Percentiles rank a stretch among this genome's conserved stretches.
phyloP scores from a whole-genome alignment of 2,888 invertebrate species.

The Theretra japonica region DNA sequence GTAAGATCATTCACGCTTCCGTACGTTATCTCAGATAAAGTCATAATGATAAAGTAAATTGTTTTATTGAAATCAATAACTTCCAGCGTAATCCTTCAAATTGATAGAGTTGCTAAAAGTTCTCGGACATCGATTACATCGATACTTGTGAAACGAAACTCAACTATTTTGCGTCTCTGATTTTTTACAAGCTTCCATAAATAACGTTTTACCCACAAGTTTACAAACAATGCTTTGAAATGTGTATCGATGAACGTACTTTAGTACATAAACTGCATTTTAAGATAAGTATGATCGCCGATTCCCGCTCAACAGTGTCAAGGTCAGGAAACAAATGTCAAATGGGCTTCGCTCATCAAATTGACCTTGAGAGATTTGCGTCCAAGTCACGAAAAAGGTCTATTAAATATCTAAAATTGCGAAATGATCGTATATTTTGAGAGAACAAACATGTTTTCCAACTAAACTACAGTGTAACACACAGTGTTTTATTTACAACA shows the following conservation, averaged over 20 bases:
- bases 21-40: too few relatives aligned
- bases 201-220: not conserved
- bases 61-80: conserved; percentile 4
- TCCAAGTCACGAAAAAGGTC: not conserved
- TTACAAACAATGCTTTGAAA: not conserved
- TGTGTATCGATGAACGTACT: too few relatives aligned
- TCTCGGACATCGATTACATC: conserved; percentile 3
- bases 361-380: conserved; percentile 21
- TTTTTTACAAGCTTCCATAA: not conserved
- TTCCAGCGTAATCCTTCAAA: not conserved
- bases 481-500: conserved; percentile 23
- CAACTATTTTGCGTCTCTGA: not conserved
- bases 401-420: not conserved
- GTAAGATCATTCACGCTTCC: too few relatives aligned
- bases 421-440: not conserved
- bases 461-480: not conserved
- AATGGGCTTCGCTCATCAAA: conserved; percentile 10
- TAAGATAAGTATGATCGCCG: not conserved
- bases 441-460: conserved; percentile 12
- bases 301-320: conserved; percentile 18
- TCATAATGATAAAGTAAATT: not conserved
- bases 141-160: not conserved
- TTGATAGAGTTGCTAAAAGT: conserved; percentile 13
- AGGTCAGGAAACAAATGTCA: conserved; percentile 14
- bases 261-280: not conserved